These are phyloP conservation scores for Pyrrhopygopsis socrates DNA, from an alignment of 2,888 invertebrate species.

Conservation along the genomic window DNA sequence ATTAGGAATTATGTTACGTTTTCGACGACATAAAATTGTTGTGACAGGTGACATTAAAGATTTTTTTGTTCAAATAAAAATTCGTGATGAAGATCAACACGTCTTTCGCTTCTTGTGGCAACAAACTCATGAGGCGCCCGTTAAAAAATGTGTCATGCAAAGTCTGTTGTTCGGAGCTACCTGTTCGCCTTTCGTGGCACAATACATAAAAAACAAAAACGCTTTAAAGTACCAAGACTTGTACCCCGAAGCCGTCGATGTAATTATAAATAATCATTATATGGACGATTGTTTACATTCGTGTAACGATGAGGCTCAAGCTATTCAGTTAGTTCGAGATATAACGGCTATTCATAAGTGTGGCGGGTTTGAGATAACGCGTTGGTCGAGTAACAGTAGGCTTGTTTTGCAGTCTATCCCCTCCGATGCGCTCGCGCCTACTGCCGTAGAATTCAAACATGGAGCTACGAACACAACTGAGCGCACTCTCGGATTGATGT, in stretches of 20 bases:
- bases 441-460: conserved; percentile 50
- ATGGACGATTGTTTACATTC: conserved; percentile 73
- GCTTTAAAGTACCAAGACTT: conserved; percentile 60
- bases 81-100: conserved; percentile 68
- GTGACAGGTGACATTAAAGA: conserved; percentile 72
- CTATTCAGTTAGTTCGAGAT: conserved; percentile 48
- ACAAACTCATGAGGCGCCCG: conserved; percentile 16
- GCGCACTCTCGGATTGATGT: conserved; percentile 68
- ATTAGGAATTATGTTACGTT: conserved; percentile 74
- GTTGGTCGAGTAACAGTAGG: conserved; percentile 69
- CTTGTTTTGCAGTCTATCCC: conserved; percentile 46
- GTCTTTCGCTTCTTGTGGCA: conserved; percentile 76
- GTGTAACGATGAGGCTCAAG: conserved; percentile 27
- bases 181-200: conserved; percentile 78
- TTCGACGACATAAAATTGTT: conserved; percentile 60
- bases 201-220: conserved; percentile 80
- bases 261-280: conserved; percentile 68
- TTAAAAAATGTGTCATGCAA: conserved; percentile 66
- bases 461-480: conserved; percentile 53
- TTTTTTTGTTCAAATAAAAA: conserved; percentile 68
- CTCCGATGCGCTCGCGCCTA: conserved; percentile 54
- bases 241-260: conserved; percentile 65
- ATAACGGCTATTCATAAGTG: conserved; percentile 53
- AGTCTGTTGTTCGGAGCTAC: conserved; percentile 73
- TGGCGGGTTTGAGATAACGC: conserved; percentile 63